Conservation (phyloP, 2,113 vertebrate genomes). For the Talpa occidentalis region DNA sequence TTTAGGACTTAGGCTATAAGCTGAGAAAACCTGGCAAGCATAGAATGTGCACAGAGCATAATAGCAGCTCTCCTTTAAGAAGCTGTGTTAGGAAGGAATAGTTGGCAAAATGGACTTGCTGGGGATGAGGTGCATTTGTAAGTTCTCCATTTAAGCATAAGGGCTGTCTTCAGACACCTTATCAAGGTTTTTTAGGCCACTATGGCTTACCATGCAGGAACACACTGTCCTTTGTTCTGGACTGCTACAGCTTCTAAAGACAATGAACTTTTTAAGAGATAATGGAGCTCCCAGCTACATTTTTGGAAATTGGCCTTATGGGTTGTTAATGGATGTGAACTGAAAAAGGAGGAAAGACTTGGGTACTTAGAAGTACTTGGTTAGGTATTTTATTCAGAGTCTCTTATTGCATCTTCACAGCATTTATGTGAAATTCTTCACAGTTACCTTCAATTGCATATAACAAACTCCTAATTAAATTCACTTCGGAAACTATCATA, state of each 20-base stretch:
- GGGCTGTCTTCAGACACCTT: neutral
- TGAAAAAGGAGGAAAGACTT: neutral
- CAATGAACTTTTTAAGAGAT: neutral
- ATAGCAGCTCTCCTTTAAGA: slow-evolving; percentile 29
- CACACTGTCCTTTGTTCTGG: slow-evolving; percentile 23
- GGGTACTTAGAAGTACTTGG: neutral
- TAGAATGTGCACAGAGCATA: neutral
- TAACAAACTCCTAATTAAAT: slow-evolving; percentile 48
- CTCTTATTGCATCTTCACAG: neutral
- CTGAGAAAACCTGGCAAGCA: neutral
- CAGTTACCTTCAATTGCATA: neutral
- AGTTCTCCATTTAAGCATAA: neutral
- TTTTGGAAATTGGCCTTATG: neutral
- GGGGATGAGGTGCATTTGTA: neutral
- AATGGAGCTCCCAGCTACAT: neutral
- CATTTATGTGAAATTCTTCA: slow-evolving; percentile 7
- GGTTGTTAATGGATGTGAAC: neutral
- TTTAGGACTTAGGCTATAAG: slow-evolving; percentile 20
- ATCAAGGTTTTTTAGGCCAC: slow-evolving; percentile 21
- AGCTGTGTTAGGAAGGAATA: neutral
- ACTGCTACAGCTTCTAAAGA: neutral
- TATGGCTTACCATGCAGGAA: slow-evolving; percentile 39
- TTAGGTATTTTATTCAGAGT: slow-evolving; percentile 16
- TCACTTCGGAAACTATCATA: neutral
- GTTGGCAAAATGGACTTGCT: slow-evolving; percentile 8